A percentile compares a stretch with the other conserved stretches of the same genome.
phyloP scores from a whole-genome alignment of 92 coral and sea anemone genomes.

The Micromussa lordhowensis region DNA sequence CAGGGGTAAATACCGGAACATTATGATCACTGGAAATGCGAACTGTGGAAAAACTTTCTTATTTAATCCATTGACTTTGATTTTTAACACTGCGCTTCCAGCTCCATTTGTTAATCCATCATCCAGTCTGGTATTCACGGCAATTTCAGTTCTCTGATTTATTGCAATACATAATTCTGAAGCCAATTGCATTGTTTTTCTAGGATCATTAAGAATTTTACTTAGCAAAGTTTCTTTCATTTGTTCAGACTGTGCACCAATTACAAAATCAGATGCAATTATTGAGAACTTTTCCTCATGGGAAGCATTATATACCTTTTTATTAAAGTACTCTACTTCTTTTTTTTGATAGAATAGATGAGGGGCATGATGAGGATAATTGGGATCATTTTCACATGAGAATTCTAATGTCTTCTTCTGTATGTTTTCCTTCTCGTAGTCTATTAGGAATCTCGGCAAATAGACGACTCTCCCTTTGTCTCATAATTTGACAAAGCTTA shows the following conservation, averaged over 20 bases:
- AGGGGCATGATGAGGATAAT: constrained; percentile 16
- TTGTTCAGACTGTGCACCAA: constrained; percentile 21
- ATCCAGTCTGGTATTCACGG: constrained; percentile 14
- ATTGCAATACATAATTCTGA: constrained; percentile 5
- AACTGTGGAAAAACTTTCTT: too few species aligned
- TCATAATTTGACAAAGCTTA: constrained; percentile 51
- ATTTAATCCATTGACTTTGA: too few species aligned
- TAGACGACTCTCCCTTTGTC: constrained; percentile 54
- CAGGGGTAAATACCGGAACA: too few species aligned
- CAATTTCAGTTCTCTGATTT: constrained; percentile 26
- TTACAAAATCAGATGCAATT: constrained; percentile 22
- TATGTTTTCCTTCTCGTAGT: constrained; percentile 58
- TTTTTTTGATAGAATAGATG: constrained; percentile 15
- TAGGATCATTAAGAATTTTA: constrained; percentile 24
- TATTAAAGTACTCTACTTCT: constrained; percentile 7
- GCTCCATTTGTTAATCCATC: constrained; percentile 53
- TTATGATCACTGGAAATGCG: too few species aligned
- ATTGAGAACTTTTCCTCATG: constrained; percentile 10
- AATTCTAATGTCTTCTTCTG: constrained; percentile 13
- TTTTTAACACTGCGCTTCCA: constrained; percentile 42
- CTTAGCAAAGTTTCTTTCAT: neutral
- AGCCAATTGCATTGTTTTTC: constrained; percentile 31
- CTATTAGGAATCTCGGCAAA: constrained; percentile 57
- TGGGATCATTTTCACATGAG: neutral
- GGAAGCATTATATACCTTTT: constrained; percentile 10